Evolutionary conservation across 2,113 vertebrate species (phyloP).

Genomic region (Epinephelus lanceolatus): DNA sequence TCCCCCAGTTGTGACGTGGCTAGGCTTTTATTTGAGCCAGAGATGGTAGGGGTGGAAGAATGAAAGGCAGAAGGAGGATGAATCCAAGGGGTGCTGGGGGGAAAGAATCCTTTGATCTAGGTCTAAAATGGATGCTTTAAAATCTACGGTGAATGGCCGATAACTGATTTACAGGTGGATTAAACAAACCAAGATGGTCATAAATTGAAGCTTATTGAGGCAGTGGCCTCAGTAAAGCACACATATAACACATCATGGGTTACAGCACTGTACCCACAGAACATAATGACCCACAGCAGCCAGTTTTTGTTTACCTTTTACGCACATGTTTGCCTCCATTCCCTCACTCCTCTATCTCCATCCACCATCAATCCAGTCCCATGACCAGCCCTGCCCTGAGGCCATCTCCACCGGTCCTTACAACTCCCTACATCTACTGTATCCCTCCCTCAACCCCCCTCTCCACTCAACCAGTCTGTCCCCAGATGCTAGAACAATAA

Average conservation of each 20-base stretch:
- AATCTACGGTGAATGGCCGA: conserved; percentile 30
- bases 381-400: conserved; percentile 78
- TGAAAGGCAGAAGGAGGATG: not conserved
- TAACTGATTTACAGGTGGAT: conserved; percentile 61
- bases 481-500: conserved; percentile 85
- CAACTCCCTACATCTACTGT: conserved; percentile 59
- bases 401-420: conserved; percentile 56
- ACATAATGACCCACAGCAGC: conserved; percentile 66
- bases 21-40: conserved; percentile 57
- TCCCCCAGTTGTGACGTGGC: conserved; percentile 65
- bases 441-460: conserved; percentile 58
- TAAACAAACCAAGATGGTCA: conserved; percentile 48
- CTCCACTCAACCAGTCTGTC: conserved; percentile 72
- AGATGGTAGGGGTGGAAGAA: conserved; percentile 39
- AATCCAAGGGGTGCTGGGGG: conserved; percentile 16
- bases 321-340: conserved; percentile 35
- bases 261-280: conserved; percentile 54
- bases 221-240: conserved; percentile 34
- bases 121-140: conserved; percentile 40
- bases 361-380: conserved; percentile 63
- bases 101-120: conserved; percentile 62
- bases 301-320: conserved; percentile 78
- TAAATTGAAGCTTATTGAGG: conserved; percentile 31
- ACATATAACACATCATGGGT: conserved; percentile 60
- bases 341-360: conserved; percentile 39